A percentile compares a stretch with the other conserved stretches of the same genome.
Conservation (phyloP, 2,888 invertebrate genomes). For the Rutpela maculata region DNA sequence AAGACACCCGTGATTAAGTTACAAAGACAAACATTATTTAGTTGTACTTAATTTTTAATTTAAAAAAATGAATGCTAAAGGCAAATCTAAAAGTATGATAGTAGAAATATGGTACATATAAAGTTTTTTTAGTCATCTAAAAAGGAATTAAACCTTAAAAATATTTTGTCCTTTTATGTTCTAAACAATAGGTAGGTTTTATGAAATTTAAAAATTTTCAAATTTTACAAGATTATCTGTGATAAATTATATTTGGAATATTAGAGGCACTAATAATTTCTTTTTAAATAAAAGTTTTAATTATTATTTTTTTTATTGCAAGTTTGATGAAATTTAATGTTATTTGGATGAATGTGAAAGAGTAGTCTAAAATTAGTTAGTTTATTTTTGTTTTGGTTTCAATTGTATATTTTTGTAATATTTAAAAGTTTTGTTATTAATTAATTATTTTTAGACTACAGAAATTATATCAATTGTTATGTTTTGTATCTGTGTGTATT, state of each 20-base stretch:
- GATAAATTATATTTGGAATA: slow-evolving; percentile 69
- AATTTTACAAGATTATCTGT: slow-evolving; percentile 67
- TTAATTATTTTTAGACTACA: slow-evolving; percentile 40
- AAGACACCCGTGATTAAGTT: neutral
- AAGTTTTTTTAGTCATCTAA: slow-evolving; percentile 32
- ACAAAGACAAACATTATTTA: neutral
- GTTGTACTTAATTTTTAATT: slow-evolving; percentile 1
- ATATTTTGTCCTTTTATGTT: slow-evolving; percentile 46
- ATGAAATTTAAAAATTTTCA: slow-evolving; percentile 57
- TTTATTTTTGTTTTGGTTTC: slow-evolving; percentile 36
- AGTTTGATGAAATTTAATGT: slow-evolving; percentile 46
- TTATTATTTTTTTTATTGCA: slow-evolving; percentile 51
- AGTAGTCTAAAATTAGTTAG: slow-evolving; percentile 48
- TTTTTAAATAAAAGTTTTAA: slow-evolving; percentile 53
- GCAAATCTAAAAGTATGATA: slow-evolving; percentile 26
- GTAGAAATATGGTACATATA: slow-evolving; percentile 48
- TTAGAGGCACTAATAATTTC: slow-evolving; percentile 59
- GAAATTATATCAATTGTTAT: slow-evolving; percentile 40
- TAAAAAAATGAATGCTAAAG: neutral
- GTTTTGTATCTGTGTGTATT: slow-evolving; percentile 33
- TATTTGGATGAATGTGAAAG: slow-evolving; percentile 50
- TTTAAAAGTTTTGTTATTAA: slow-evolving; percentile 21
- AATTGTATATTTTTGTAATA: slow-evolving; percentile 36
- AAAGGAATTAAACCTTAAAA: slow-evolving; percentile 43
- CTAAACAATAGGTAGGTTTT: slow-evolving; percentile 60